A percentile compares a stretch with the other conserved stretches of the same genome.
Evolutionary conservation across 2,113 vertebrate species (phyloP).

Genomic region (Lasiurus cinereus): DNA sequence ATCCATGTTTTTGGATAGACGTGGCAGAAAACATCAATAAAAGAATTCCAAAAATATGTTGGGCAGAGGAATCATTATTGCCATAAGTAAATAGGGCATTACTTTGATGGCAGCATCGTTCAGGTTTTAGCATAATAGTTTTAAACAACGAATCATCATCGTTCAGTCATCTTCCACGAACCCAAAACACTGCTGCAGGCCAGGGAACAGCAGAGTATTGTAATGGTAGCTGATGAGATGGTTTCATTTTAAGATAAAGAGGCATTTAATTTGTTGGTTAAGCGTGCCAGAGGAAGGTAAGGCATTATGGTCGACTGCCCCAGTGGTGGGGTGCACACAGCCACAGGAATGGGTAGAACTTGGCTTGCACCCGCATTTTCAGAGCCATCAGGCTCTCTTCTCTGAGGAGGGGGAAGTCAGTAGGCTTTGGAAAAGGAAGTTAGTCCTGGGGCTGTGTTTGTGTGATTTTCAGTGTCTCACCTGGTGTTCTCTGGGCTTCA

Average conservation of each 20-base stretch:
- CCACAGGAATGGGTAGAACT: neutral
- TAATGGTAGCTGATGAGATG: neutral
- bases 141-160: neutral
- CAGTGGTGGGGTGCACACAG: neutral
- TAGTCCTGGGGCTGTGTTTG: neutral
- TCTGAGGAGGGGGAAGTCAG: neutral
- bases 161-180: slow-evolving; percentile 27
- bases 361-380: neutral
- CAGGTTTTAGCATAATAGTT: neutral
- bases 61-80: neutral
- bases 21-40: neutral
- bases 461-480: neutral
- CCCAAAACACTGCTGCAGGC: neutral
- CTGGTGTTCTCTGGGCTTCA: too few relatives aligned
- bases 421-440: neutral
- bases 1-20: neutral
- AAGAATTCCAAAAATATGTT: neutral
- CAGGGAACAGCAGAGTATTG: neutral
- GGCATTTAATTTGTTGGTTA: neutral
- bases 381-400: neutral
- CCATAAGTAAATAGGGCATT: slow-evolving; percentile 4
- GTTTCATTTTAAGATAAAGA: slow-evolving; percentile 7
- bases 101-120: slow-evolving; percentile 26
- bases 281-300: neutral
- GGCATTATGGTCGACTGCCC: too few relatives aligned